Conservation (phyloP, 1,140 invertebrate genomes). For the Maconellicoccus hirsutus region DNA sequence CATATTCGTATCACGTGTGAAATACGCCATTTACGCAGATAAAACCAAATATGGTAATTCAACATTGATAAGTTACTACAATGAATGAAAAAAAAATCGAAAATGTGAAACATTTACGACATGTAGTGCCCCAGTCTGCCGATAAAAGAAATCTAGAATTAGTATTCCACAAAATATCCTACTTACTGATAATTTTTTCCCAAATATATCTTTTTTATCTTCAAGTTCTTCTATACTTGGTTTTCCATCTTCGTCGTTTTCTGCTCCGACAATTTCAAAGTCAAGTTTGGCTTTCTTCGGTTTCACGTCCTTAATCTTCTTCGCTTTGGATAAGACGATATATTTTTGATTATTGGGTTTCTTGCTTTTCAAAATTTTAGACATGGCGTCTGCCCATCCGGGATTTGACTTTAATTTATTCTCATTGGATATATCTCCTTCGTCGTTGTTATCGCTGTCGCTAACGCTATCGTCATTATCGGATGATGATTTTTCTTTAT, state of each 20-base stretch:
- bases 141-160: too few relatives aligned
- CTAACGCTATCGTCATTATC: not conserved
- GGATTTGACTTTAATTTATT: conserved; percentile 34
- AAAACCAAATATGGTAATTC: too few relatives aligned
- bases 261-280: conserved; percentile 22
- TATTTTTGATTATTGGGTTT: conserved; percentile 29
- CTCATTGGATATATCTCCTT: not conserved
- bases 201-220: not conserved
- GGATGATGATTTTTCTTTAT: not conserved
- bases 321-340: conserved; percentile 47
- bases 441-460: not conserved
- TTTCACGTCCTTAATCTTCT: conserved; percentile 45
- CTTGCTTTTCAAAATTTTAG: conserved; percentile 35
- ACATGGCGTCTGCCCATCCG: conserved; percentile 57
- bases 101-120: too few relatives aligned
- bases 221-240: not conserved
- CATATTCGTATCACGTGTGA: too few relatives aligned
- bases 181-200: conserved; percentile 29
- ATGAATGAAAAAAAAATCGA: too few relatives aligned
- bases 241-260: not conserved
- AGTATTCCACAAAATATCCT: too few relatives aligned
- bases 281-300: conserved; percentile 26
- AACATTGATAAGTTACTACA: too few relatives aligned
- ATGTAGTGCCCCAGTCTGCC: too few relatives aligned
- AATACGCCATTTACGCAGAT: too few relatives aligned